These are phyloP conservation scores for Phthorimaea operculella DNA, from an alignment of 1,140 invertebrate genomes.

Conservation along the genomic window DNA sequence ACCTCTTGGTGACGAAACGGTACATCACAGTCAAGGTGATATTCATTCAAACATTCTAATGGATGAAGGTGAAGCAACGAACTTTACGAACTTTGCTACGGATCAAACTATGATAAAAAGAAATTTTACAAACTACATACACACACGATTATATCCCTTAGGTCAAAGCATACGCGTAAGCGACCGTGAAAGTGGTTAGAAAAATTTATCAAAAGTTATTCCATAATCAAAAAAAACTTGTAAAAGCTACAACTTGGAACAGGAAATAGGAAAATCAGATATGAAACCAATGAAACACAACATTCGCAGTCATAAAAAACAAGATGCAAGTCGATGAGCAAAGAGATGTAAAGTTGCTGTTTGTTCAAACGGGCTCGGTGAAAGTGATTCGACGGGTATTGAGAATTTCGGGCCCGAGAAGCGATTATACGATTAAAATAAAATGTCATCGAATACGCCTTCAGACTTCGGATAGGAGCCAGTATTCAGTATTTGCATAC, in stretches of 20 bases:
- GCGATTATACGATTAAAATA: conserved; percentile 20
- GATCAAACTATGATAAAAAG: too few relatives aligned
- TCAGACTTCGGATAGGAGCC: conserved; percentile 16
- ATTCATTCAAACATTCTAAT: conserved; percentile 46
- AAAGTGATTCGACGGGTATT: conserved; percentile 24
- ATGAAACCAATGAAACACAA: too few relatives aligned
- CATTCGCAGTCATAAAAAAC: too few relatives aligned
- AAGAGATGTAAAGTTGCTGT: background rate
- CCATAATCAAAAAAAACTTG: too few relatives aligned
- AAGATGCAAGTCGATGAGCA: background rate
- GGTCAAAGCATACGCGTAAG: too few relatives aligned
- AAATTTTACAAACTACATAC: too few relatives aligned
- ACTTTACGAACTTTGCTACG: background rate
- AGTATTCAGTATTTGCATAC: conserved; percentile 37
- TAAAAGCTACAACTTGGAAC: too few relatives aligned
- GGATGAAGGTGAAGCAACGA: conserved; percentile 22
- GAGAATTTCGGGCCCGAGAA: conserved; percentile 24
- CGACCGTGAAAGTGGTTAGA: too few relatives aligned
- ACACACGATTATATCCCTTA: too few relatives aligned
- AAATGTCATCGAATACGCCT: conserved; percentile 32
- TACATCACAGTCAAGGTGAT: conserved; percentile 44
- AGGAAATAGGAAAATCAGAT: too few relatives aligned
- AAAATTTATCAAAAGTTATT: too few relatives aligned
- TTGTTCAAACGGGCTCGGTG: conserved; percentile 18
- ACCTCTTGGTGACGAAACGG: conserved; percentile 40